These are phyloP conservation scores for Peromyscus maniculatus DNA, from an alignment of 2,113 vertebrate genomes.

Conservation along the genomic window DNA sequence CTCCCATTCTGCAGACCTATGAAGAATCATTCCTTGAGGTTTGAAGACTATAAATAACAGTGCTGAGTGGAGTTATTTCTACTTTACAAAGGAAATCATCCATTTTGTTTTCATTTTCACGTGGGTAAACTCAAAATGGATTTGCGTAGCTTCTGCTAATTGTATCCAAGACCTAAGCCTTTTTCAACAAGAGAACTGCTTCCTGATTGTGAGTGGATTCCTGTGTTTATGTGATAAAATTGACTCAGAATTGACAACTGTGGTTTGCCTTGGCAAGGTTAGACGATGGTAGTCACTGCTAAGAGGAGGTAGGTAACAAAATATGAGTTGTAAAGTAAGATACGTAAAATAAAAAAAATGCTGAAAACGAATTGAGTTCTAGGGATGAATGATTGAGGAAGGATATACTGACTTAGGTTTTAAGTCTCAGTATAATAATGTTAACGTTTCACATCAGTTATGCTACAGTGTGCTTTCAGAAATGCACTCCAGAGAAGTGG, in stretches of 20 bases:
- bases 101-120: constrained; percentile 75
- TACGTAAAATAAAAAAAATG: not conserved
- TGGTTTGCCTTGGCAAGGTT: constrained; percentile 67
- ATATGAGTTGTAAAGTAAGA: not conserved
- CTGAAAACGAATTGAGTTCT: not conserved
- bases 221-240: constrained; percentile 35
- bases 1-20: constrained; percentile 64
- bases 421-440: not conserved
- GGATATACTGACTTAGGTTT: not conserved
- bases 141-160: constrained; percentile 65
- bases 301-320: not conserved
- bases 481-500: not conserved
- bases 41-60: constrained; percentile 79
- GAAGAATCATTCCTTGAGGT: constrained; percentile 82
- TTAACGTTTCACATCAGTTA: not conserved
- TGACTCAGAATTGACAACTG: constrained; percentile 61
- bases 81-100: constrained; percentile 70
- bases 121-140: constrained; percentile 74
- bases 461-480: not conserved
- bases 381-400: not conserved
- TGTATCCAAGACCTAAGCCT: constrained; percentile 57
- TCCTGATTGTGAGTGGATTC: constrained; percentile 34
- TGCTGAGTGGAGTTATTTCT: constrained; percentile 64
- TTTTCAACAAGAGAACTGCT: constrained; percentile 53
- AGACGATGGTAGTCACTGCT: constrained; percentile 11